A percentile compares a stretch with the other conserved stretches of the same genome.
Evolutionary conservation across 2,797 vertebrate species (phyloP).

Genomic region (Rousettus madagascariensis): DNA sequence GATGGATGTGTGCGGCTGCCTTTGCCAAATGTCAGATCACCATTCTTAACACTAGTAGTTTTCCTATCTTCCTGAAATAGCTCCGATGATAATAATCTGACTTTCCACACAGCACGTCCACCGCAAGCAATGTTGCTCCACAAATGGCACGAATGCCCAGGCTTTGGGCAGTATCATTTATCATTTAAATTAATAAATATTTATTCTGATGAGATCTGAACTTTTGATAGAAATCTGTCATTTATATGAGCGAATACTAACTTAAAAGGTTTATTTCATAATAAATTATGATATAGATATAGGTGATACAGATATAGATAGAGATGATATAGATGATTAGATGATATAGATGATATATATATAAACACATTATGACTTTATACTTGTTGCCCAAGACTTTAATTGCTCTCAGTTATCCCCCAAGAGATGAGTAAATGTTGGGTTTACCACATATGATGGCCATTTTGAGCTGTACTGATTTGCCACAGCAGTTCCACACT

Average conservation of each 20-base stretch:
- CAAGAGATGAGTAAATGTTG: neutral
- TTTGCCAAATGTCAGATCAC: neutral
- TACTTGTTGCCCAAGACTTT: neutral
- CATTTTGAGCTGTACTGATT: neutral
- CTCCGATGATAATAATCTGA: neutral
- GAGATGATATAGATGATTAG: no score
- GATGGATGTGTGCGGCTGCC: neutral
- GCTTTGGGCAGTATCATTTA: neutral
- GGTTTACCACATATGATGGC: neutral
- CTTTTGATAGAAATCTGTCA: neutral
- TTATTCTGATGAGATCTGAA: neutral
- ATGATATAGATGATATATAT: no score
- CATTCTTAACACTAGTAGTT: neutral
- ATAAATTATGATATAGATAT: no score
- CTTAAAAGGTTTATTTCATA: neutral
- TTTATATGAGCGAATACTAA: neutral
- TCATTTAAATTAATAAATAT: neutral
- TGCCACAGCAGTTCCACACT: neutral
- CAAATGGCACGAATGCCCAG: rapidly evolving
- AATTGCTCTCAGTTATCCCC: neutral
- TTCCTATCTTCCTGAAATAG: neutral
- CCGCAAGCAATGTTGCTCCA: neutral
- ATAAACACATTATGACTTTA: neutral
- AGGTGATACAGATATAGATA: neutral
- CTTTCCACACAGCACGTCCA: rapidly evolving